Evolutionary conservation across 2,888 invertebrate species (phyloP), one percentile per base, ranked within the genome.

Genomic region (Drosophila limbata): DNA sequence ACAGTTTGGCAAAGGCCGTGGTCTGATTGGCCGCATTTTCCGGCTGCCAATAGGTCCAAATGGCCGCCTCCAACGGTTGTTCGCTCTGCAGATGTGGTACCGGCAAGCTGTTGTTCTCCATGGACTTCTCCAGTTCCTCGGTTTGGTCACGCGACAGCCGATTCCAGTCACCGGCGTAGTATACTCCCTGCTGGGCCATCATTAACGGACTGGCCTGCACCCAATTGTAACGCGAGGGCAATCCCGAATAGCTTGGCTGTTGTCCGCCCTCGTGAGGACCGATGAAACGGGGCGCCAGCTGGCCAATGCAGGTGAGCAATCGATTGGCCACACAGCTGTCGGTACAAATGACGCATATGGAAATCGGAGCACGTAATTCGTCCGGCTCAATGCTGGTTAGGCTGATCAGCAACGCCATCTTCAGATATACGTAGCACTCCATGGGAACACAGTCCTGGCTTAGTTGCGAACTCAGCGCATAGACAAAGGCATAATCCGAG

Each of bases 321-420:
- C 82, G 78, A 56, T 90, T 79, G 3, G 90, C 88, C 66, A 90
- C 77, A 40, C 75, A 71, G 19, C 87, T 84, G 44, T 93, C 92
- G 9, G 76, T 77, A 3, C 91, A 87, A 25, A 92, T 86, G 15
- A 90, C 87, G 37, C 92, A 85, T 19, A 93, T 51, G 1, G 91
- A 89, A 8, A 92, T 87, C 0, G 92, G 92, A 1, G 90, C 63
- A 3, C 86, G 80, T 63, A 89, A 50, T 11, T 85, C 84, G 31
- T 89, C 86, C 1, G 76, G 64, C 69, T 91, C 91, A 31, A 92
- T 83, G 40, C 93, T 93, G 11, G 90, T 92, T 21, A 93, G 83
- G 67, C 93, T 93, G 4, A 92, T 84, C 17, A 93, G 79, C 11
- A 93, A 76, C 8, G 91, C 91, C 75, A 93, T 90, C 82, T 93